Evolutionary conservation across 2,797 vertebrate genomes (phyloP).

Genomic region (Thripadectes ignobilis): DNA sequence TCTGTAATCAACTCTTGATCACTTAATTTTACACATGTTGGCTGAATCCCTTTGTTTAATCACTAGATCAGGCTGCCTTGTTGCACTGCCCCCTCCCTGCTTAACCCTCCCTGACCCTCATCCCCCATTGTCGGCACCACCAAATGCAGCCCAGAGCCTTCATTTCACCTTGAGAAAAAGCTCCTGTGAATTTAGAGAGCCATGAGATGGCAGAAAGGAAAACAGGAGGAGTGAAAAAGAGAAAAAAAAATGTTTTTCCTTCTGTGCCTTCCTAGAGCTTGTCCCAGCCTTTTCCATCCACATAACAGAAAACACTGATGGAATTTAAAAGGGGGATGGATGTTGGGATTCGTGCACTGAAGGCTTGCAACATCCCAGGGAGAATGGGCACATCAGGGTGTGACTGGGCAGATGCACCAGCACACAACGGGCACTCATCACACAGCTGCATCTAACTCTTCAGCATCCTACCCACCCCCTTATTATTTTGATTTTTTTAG

Average conservation of each 20-base stretch:
- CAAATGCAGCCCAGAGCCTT: slow-evolving; percentile 51
- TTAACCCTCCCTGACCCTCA: slow-evolving; percentile 43
- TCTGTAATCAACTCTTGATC: slow-evolving; percentile 85
- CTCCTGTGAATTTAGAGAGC: slow-evolving; percentile 45
- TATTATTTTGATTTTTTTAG: slow-evolving; percentile 37
- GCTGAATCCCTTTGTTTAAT: slow-evolving; percentile 81
- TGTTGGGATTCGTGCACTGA: accelerated
- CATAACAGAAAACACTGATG: neutral
- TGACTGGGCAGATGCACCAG: neutral
- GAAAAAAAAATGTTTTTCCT: slow-evolving; percentile 15
- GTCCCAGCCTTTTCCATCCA: neutral
- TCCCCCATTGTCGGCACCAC: neutral
- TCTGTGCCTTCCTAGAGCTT: neutral
- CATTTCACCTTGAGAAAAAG: slow-evolving; percentile 72
- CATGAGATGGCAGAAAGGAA: neutral
- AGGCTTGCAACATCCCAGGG: neutral
- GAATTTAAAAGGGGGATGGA: neutral
- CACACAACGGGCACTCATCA: accelerated
- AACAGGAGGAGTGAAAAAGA: neutral
- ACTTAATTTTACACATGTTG: slow-evolving; percentile 83
- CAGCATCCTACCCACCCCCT: neutral
- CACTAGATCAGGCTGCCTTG: slow-evolving; percentile 69
- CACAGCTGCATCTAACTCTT: neutral
- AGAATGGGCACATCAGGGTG: neutral
- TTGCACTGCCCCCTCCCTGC: slow-evolving; percentile 63